Evolutionary conservation across 1,140 invertebrate species (phyloP).

Genomic region (Magallana ariakensis): DNA sequence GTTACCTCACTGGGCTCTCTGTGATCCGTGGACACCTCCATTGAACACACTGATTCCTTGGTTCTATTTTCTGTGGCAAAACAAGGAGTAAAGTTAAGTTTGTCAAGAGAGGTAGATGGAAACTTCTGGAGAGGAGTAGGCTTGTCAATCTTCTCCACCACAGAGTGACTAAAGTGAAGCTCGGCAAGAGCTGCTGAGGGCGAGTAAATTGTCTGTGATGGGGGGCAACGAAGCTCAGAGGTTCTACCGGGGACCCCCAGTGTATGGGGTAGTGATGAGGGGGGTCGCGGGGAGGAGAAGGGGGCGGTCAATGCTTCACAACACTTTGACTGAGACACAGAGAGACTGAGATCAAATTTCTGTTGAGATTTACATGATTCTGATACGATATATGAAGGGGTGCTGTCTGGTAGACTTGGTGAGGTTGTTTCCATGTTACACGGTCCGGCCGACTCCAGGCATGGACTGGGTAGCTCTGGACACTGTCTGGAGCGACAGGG

Average conservation of each 20-base stretch:
- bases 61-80: conserved; percentile 59
- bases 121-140: conserved; percentile 59
- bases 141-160: conserved; percentile 50
- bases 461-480: not conserved
- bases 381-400: not conserved
- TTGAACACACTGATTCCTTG: conserved; percentile 20
- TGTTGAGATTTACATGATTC: not conserved
- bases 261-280: not conserved
- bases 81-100: conserved; percentile 77
- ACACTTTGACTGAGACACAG: conserved; percentile 29
- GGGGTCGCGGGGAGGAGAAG: not conserved
- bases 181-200: conserved; percentile 79
- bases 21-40: not conserved
- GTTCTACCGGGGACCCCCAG: not conserved
- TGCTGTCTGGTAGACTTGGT: not conserved
- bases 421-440: not conserved
- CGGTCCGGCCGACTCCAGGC: no score
- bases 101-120: conserved; percentile 76
- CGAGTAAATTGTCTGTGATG: conserved; percentile 67
- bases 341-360: conserved; percentile 16
- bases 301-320: not conserved
- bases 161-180: conserved; percentile 77
- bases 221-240: not conserved
- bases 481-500: not conserved
- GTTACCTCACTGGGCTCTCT: not conserved